Conservation (phyloP, 2,113 vertebrate species). For the Perognathus longimembris region DNA sequence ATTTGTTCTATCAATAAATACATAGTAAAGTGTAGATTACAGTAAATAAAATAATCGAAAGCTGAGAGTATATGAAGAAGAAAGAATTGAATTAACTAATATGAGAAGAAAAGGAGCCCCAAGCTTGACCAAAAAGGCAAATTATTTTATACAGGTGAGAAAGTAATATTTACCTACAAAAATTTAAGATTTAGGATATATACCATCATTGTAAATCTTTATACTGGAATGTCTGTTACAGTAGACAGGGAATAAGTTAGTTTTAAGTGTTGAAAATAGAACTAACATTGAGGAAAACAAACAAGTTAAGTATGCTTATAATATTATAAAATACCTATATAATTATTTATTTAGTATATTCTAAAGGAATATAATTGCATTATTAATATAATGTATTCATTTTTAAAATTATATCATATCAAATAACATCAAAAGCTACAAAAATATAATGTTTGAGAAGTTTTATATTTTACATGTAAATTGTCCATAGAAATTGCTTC, state of each 20-base stretch:
- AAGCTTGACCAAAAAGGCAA: neutral
- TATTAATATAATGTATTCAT: neutral
- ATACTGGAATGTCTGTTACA: neutral
- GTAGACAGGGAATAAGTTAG: neutral
- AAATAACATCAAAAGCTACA: neutral
- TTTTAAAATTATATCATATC: neutral
- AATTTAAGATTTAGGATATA: neutral
- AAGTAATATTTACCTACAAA: neutral
- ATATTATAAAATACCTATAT: neutral
- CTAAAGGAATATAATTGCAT: neutral
- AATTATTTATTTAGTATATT: neutral
- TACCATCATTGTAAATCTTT: neutral
- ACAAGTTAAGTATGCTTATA: neutral
- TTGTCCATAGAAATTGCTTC: neutral
- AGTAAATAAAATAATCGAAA: neutral
- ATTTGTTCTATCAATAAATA: neutral
- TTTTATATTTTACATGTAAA: neutral
- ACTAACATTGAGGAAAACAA: neutral
- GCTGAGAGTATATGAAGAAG: neutral
- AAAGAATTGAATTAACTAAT: neutral
- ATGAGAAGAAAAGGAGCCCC: neutral
- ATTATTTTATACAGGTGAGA: neutral
- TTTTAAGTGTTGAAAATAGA: neutral
- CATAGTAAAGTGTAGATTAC: neutral
- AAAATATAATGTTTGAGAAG: neutral